Base-by-base conservation (phyloP, 2,888 invertebrate species). In the Pasiphila rectangulata region DNA sequence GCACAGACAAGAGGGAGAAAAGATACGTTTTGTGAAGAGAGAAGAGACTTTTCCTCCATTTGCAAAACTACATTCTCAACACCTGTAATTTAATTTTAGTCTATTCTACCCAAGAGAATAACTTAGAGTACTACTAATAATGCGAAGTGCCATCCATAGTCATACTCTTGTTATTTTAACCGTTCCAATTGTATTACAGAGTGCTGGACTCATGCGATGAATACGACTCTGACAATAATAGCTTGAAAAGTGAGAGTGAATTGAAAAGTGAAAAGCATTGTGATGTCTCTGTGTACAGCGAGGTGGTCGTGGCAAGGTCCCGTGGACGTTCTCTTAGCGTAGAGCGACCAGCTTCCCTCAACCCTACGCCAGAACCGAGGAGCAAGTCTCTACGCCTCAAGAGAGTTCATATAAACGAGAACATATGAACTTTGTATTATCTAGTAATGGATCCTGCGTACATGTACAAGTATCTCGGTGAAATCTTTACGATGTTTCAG, bases 351-450 rank as follows among this genome's bases (percentile, higher is more conserved):
- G 75, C 70, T 0, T 51, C 83, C 5, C 56, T 80, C 0, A 67
- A 65, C 2, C 56, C 71, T 2, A 52, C 67, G n/a, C 48, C 72
- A 1, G 79, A 82, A 42, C 85, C 85, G 1, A 72, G 87, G 2
- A 87, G 87, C 57, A 85, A 83, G 59, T 88, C 87, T 2, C 69
- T 88, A 6, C 77, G 87, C n/a, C 46, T 85, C 16, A 85, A 86
- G 54, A 73, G 69, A 52, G 38, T 61, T 10, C 56, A 63, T 16
- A 75, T 67, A 59, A 69, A 77, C 34, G 49, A 44, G 25, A 38
- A 20, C 6, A 20, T 37, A 17, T 37, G 37, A 24, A 24, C n/a
- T 5, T 3, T 40, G 6, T 6, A 2, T 25, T 5, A 2, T 3
- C 13, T 7, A 27, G 27, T 7, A 13, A 2, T 27, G 27, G 27